A percentile compares a stretch with the other conserved stretches of the same genome.
These are phyloP conservation scores for Busseola fusca DNA, from an alignment of 2,888 invertebrate species.

Conservation along the genomic window DNA sequence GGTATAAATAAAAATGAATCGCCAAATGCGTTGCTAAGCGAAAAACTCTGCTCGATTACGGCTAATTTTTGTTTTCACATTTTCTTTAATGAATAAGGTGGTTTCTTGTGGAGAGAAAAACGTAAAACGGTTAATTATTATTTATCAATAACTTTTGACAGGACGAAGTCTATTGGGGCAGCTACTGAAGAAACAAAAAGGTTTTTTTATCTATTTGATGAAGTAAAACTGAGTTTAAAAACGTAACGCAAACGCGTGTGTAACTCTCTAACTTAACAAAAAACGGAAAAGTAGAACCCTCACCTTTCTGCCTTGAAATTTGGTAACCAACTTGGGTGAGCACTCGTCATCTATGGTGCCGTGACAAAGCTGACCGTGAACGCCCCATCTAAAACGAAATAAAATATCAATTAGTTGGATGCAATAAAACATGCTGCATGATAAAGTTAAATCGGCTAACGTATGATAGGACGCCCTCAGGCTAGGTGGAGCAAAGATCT, in stretches of 20 bases:
- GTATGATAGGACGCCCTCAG: too few relatives aligned
- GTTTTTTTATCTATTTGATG: background rate
- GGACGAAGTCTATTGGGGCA: too few relatives aligned
- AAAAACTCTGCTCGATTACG: too few relatives aligned
- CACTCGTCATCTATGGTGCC: slow-evolving; percentile 92
- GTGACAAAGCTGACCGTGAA: slow-evolving; percentile 97
- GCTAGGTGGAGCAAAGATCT: too few relatives aligned
- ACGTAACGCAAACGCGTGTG: too few relatives aligned
- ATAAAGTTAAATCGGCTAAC: background rate
- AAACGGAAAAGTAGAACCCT: slow-evolving; percentile 4
- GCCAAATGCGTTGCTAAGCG: too few relatives aligned
- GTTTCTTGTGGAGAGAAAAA: too few relatives aligned
- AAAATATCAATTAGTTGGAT: background rate
- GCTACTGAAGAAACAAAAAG: background rate
- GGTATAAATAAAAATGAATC: too few relatives aligned
- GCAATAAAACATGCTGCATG: background rate
- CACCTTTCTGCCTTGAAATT: slow-evolving; percentile 83
- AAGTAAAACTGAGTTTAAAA: background rate
- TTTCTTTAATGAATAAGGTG: too few relatives aligned
- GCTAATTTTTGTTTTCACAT: too few relatives aligned
- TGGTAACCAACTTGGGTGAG: slow-evolving; percentile 81
- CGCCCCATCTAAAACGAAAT: slow-evolving; percentile 92
- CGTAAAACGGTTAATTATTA: too few relatives aligned
- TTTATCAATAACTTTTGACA: too few relatives aligned
- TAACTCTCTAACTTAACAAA: background rate